phyloP scores from a whole-genome alignment of 2,113 vertebrate species.

The Panthera leo region DNA sequence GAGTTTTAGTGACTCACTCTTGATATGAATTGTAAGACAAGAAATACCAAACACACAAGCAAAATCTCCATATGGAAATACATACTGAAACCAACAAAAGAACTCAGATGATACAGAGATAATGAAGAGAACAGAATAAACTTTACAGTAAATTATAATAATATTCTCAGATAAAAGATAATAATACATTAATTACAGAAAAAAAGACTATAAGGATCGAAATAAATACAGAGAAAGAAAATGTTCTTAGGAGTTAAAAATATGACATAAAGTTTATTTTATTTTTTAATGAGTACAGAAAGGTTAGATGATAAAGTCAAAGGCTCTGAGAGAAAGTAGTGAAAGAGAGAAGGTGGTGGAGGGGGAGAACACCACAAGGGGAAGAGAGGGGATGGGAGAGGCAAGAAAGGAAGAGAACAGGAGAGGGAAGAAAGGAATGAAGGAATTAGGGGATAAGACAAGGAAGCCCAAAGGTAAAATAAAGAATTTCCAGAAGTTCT shows the following conservation, averaged over 20 bases:
- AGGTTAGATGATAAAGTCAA: background rate
- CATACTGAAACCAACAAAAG: background rate
- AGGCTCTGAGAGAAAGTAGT: background rate
- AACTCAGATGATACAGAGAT: background rate
- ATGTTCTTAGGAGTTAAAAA: background rate
- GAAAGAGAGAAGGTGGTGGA: background rate
- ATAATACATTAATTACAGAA: background rate
- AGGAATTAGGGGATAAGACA: background rate
- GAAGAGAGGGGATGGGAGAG: background rate
- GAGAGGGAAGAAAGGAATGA: background rate
- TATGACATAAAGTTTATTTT: background rate
- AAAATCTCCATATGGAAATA: background rate
- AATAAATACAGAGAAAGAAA: background rate
- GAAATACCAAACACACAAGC: background rate
- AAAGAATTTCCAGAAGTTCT: slow-evolving; percentile 5
- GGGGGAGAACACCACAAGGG: background rate
- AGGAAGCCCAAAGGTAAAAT: background rate
- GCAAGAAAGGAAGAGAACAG: background rate
- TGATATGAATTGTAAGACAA: background rate
- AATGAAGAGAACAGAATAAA: background rate
- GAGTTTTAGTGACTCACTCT: background rate
- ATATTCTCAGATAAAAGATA: background rate
- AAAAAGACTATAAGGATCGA: background rate
- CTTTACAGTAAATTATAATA: background rate
- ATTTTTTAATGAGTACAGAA: background rate